A percentile compares a stretch with the other conserved stretches of the same genome.
phyloP scores from a whole-genome alignment of 2,797 vertebrate species.

The Harpagifer antarcticus region DNA sequence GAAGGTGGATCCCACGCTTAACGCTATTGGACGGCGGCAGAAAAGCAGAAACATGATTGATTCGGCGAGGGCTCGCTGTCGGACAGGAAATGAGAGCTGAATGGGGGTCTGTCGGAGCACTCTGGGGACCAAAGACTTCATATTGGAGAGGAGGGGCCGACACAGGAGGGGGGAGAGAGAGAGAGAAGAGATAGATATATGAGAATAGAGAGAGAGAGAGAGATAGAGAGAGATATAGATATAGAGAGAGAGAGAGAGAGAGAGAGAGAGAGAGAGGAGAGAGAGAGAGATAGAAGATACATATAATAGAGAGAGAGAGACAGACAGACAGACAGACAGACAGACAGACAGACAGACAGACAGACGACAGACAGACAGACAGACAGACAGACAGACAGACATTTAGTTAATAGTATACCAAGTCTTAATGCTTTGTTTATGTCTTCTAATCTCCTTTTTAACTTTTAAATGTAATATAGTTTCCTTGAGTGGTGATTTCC shows the following conservation, averaged over 20 bases:
- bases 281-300: too few relatives aligned
- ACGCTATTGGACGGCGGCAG: slow-evolving; percentile 85
- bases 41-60: slow-evolving; percentile 88
- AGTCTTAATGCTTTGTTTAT: too few relatives aligned
- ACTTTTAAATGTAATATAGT: too few relatives aligned
- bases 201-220: slow-evolving; percentile 44
- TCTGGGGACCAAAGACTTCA: slow-evolving; percentile 89
- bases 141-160: slow-evolving; percentile 93
- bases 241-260: neutral
- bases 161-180: slow-evolving; percentile 16
- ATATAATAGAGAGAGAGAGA: too few relatives aligned
- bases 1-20: slow-evolving; percentile 72
- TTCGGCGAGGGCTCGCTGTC: slow-evolving; percentile 87
- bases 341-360: too few relatives aligned
- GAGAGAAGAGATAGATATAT: slow-evolving; percentile 5
- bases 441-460: too few relatives aligned
- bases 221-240: too few relatives aligned
- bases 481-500: too few relatives aligned
- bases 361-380: too few relatives aligned
- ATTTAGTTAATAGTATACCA: too few relatives aligned
- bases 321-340: too few relatives aligned
- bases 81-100: slow-evolving; percentile 92
- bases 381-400: too few relatives aligned
- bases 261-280: slow-evolving; percentile 44
- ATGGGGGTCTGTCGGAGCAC: slow-evolving; percentile 88